Conservation (phyloP, 2,888 invertebrate species). For the Trichogramma dendrolimi region DNA sequence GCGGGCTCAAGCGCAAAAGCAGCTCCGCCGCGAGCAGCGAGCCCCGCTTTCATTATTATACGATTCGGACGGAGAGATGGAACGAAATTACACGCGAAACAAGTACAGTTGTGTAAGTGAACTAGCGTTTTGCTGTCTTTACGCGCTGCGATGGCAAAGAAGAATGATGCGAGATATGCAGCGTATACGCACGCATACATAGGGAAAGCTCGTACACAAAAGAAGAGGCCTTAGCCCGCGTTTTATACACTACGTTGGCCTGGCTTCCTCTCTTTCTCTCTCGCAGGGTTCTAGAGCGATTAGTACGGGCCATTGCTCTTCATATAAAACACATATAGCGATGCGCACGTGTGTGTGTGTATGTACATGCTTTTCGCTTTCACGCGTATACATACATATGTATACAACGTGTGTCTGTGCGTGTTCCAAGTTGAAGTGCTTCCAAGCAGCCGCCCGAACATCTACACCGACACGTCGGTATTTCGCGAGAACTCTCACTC, state of each 20-base stretch:
- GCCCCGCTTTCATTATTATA: neutral
- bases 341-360: conserved; percentile 33
- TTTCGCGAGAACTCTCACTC: conserved; percentile 23
- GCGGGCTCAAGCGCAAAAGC: too few species aligned
- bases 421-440: conserved; percentile 45
- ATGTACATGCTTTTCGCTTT: too few species aligned
- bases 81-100: neutral
- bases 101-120: neutral
- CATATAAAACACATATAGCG: conserved; percentile 39
- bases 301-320: conserved; percentile 48
- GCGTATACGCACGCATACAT: neutral
- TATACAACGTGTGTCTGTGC: too few species aligned
- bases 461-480: conserved; percentile 30
- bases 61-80: neutral
- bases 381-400: too few species aligned
- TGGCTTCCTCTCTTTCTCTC: conserved; percentile 12
- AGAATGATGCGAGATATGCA: conserved; percentile 11
- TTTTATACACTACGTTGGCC: too few species aligned
- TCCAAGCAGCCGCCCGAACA: conserved; percentile 36
- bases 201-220: conserved; percentile 6
- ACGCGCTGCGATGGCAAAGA: neutral
- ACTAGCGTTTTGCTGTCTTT: too few species aligned
- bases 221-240: neutral
- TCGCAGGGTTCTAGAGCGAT: conserved; percentile 42
- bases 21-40: neutral